These are phyloP conservation scores for Maconellicoccus hirsutus DNA, from an alignment of 1,140 invertebrate species.

Conservation along the genomic window DNA sequence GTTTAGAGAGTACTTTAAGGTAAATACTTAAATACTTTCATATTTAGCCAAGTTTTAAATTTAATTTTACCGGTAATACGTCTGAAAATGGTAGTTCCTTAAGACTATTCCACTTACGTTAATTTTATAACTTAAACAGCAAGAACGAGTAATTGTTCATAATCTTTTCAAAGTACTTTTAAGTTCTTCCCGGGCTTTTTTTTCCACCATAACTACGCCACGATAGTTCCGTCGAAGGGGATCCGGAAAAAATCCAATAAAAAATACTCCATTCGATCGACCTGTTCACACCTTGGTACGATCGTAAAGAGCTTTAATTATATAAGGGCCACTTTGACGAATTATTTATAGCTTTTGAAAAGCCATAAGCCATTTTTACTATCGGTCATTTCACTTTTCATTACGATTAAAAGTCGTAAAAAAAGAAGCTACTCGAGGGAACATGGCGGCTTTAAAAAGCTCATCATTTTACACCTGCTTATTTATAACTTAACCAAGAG, in stretches of 20 bases:
- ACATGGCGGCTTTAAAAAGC: neutral
- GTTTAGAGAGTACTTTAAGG: neutral
- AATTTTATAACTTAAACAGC: constrained; percentile 17
- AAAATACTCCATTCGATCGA: neutral
- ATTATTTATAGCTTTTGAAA: constrained; percentile 1
- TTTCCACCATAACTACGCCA: no score
- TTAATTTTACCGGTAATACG: neutral
- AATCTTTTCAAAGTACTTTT: neutral
- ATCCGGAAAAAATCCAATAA: neutral
- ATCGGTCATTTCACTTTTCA: neutral
- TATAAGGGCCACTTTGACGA: neutral
- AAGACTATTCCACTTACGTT: neutral
- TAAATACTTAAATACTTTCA: constrained; percentile 21
- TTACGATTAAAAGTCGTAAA: constrained; percentile 9
- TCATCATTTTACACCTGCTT: neutral
- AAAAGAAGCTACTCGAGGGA: neutral
- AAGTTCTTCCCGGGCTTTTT: no score
- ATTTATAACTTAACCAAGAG: no score
- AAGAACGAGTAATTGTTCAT: neutral
- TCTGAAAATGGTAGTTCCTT: constrained; percentile 17
- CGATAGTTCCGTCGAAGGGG: neutral
- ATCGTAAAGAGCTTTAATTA: neutral
- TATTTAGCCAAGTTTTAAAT: constrained; percentile 17
- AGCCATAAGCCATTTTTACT: neutral
- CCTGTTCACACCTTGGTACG: neutral